These are phyloP conservation scores for Ursus arctos DNA, from an alignment of 2,113 vertebrate genomes.

Conservation along the genomic window DNA sequence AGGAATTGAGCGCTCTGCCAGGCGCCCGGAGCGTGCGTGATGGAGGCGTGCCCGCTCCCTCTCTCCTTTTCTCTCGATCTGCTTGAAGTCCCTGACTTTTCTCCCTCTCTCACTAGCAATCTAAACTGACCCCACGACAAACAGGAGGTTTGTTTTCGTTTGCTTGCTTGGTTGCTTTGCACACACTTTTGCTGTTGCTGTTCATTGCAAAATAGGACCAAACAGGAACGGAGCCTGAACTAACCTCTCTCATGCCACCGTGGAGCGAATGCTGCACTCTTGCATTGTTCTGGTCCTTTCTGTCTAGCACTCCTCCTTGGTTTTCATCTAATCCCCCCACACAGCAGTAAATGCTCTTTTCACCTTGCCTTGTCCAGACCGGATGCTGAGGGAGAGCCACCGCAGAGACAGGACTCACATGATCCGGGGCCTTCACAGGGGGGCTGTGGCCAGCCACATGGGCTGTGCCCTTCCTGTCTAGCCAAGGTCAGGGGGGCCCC, in stretches of 20 bases:
- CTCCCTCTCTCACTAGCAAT: not conserved
- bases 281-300: not conserved
- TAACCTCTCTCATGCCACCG: accelerated
- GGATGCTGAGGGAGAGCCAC: not conserved
- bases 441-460: not conserved
- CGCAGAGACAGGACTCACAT: not conserved
- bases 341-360: not conserved
- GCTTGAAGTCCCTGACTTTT: not conserved
- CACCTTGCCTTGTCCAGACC: not conserved
- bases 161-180: conserved; percentile 24
- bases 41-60: not conserved
- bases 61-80: not conserved
- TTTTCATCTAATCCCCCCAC: not conserved
- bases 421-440: not conserved
- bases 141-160: not conserved
- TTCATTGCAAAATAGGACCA: not conserved
- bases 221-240: not conserved
- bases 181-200: too few species aligned
- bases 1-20: not conserved
- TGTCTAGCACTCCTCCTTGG: not conserved
- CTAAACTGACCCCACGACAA: not conserved
- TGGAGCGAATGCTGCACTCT: not conserved
- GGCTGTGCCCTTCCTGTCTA: not conserved
- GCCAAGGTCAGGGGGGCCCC: not conserved
- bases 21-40: too few species aligned